Evolutionary conservation across 2,797 vertebrate species (phyloP).

Genomic region (Clarias platycephalus): DNA sequence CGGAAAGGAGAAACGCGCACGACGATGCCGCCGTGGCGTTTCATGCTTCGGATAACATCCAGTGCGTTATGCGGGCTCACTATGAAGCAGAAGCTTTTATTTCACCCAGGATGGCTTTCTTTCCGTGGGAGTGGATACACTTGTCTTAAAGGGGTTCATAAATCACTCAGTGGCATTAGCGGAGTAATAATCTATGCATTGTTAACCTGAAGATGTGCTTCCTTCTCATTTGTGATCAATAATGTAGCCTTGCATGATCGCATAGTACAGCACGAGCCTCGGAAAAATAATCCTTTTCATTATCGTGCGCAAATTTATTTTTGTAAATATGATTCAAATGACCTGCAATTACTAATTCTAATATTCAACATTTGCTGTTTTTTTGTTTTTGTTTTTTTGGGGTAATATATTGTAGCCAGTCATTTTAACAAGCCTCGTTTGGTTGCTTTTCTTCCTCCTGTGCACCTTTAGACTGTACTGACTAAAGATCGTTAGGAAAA

Average conservation of each 20-base stretch:
- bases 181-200: slow-evolving; percentile 46
- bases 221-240: slow-evolving; percentile 49
- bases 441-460: slow-evolving; percentile 1
- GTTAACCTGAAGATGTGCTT: slow-evolving; percentile 47
- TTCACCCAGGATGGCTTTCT: slow-evolving; percentile 40
- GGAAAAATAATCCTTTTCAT: slow-evolving; percentile 32
- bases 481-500: slow-evolving; percentile 22
- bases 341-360: slow-evolving; percentile 33
- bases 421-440: background rate
- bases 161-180: slow-evolving; percentile 46
- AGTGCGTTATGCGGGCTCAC: slow-evolving; percentile 37
- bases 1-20: slow-evolving; percentile 48
- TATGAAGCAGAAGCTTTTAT: slow-evolving; percentile 35
- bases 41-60: slow-evolving; percentile 48
- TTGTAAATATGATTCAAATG: slow-evolving; percentile 40
- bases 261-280: background rate
- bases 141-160: slow-evolving; percentile 43
- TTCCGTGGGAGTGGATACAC: slow-evolving; percentile 18
- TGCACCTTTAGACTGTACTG: background rate
- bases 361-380: slow-evolving; percentile 13
- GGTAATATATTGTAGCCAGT: background rate
- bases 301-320: slow-evolving; percentile 23
- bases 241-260: slow-evolving; percentile 33
- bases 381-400: background rate
- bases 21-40: slow-evolving; percentile 35